Evolutionary conservation across 2,113 vertebrate species (phyloP).

Genomic region (Meles meles): DNA sequence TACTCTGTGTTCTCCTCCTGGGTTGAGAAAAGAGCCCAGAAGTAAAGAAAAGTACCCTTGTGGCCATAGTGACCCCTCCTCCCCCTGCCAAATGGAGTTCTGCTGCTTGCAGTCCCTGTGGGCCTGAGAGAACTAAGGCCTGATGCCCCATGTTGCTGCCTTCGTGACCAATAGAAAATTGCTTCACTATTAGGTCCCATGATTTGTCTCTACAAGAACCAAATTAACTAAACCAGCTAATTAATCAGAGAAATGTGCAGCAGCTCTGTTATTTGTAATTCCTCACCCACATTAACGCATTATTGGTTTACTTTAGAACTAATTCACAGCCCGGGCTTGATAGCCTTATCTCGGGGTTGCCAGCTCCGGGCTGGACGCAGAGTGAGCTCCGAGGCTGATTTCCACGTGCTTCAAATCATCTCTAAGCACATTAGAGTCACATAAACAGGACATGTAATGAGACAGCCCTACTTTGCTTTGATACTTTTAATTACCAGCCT

Average conservation of each 20-base stretch:
- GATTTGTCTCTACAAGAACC: constrained; percentile 65
- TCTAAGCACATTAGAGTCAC: constrained; percentile 74
- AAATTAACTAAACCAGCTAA: constrained; percentile 40
- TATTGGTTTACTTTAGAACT: constrained; percentile 54
- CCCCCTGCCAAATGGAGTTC: neutral
- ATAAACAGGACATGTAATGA: constrained; percentile 78
- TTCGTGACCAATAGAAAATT: constrained; percentile 44
- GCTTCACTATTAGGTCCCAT: neutral
- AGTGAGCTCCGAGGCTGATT: constrained; percentile 41
- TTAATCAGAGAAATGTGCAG: constrained; percentile 72
- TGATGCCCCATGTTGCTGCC: neutral
- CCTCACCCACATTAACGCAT: constrained; percentile 53
- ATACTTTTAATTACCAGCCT: constrained; percentile 78
- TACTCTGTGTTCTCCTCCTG: neutral
- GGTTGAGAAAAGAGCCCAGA: neutral
- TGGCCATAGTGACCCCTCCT: neutral
- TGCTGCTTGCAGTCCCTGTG: rapidly evolving
- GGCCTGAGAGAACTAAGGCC: constrained; percentile 22
- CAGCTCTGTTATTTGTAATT: constrained; percentile 74
- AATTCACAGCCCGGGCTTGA: constrained; percentile 58
- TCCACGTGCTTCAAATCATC: constrained; percentile 74
- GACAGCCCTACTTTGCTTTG: constrained; percentile 73
- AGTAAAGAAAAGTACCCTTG: neutral
- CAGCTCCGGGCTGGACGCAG: constrained; percentile 50
- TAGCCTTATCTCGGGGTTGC: constrained; percentile 74